Percentiles rank a stretch among this genome's conserved stretches.
Conservation (phyloP, 2,888 invertebrate genomes). For the Drosophila ezoana region DNA sequence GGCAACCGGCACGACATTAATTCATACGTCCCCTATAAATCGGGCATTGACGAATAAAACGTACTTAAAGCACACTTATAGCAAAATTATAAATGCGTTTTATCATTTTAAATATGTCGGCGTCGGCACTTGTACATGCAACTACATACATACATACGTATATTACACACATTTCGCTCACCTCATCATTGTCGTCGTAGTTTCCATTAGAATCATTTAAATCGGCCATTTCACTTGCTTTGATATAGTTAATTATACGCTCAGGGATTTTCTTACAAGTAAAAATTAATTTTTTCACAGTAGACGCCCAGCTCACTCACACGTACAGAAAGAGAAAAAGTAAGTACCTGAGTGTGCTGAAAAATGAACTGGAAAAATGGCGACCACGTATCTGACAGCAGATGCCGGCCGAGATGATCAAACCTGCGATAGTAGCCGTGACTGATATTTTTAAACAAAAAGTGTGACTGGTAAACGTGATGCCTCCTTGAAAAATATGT, state of each 20-base stretch:
- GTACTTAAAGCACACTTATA: background rate
- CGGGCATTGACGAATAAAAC: too few species aligned
- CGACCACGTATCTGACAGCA: conserved; percentile 37
- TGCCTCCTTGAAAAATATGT: background rate
- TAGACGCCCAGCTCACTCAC: conserved; percentile 46
- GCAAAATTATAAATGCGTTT: conserved; percentile 7
- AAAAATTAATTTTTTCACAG: conserved; percentile 29
- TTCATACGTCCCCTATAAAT: background rate
- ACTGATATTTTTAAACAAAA: background rate
- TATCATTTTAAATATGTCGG: conserved; percentile 39
- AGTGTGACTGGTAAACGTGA: background rate
- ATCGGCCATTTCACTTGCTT: conserved; percentile 63
- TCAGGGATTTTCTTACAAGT: conserved; percentile 4
- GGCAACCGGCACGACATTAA: background rate
- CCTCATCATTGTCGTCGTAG: conserved; percentile 79
- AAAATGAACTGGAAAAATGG: conserved; percentile 53
- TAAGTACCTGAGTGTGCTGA: conserved; percentile 46
- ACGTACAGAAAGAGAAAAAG: conserved; percentile 59
- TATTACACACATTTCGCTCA: conserved; percentile 39
- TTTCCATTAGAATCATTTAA: conserved; percentile 78
- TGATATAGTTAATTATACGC: conserved; percentile 16
- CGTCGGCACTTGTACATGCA: conserved; percentile 29
- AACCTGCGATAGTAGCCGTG: conserved; percentile 12
- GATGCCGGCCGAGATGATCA: conserved; percentile 35
- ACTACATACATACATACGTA: background rate